phyloP scores from a whole-genome alignment of 2,797 vertebrate genomes.

The Lepilemur ruficaudatus region DNA sequence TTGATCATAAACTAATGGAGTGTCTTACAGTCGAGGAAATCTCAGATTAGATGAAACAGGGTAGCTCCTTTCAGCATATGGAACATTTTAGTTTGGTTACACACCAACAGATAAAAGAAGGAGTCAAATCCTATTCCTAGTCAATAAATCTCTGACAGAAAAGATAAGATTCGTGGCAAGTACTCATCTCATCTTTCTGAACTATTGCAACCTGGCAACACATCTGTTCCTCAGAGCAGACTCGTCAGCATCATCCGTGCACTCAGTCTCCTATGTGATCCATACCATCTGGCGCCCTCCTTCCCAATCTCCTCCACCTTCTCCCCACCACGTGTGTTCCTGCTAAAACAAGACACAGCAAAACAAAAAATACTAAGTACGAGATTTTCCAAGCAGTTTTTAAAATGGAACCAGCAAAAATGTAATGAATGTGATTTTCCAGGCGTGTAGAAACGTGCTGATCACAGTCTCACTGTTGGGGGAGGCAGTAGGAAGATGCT shows the following conservation, averaged over 20 bases:
- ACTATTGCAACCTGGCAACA: constrained; percentile 37
- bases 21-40: not conserved
- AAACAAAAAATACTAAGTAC: not conserved
- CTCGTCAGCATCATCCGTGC: not conserved
- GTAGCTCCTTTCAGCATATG: not conserved
- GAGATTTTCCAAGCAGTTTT: constrained; percentile 41
- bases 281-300: not conserved
- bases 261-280: not conserved
- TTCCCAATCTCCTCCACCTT: not conserved
- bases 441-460: constrained; percentile 14
- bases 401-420: constrained; percentile 28
- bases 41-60: not conserved
- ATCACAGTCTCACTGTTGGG: not conserved
- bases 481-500: not conserved
- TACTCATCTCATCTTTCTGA: not conserved
- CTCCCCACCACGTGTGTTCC: not conserved
- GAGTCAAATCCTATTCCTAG: not conserved
- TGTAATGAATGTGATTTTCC: constrained; percentile 36
- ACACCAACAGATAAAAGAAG: not conserved
- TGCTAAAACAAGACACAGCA: not conserved
- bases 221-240: constrained; percentile 45
- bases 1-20: not conserved
- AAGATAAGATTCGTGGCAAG: constrained; percentile 8
- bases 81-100: not conserved
- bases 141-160: not conserved